Percentiles rank a stretch among this genome's conserved stretches.
Conservation (phyloP, 2,113 vertebrate species). For the Apteryx mantelli region DNA sequence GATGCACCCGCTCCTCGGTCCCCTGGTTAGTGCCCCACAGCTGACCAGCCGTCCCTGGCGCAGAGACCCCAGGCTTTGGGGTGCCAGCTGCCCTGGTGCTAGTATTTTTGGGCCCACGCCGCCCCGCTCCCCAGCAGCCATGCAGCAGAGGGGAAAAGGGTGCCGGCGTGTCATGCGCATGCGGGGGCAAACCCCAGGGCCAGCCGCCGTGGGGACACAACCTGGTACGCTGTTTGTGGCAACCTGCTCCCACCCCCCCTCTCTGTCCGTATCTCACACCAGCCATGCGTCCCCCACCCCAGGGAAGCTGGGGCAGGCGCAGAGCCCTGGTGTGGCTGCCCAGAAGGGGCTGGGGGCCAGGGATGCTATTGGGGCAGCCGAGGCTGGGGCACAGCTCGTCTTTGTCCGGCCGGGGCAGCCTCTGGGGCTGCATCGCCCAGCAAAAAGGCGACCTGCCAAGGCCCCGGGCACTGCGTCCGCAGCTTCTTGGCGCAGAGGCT, state of each 20-base stretch:
- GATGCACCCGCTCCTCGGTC: not conserved
- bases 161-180: too few relatives aligned
- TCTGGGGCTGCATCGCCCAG: accelerated
- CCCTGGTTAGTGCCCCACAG: accelerated
- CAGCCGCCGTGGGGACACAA: not conserved
- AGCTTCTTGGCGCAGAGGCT: accelerated
- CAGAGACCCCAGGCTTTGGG: accelerated
- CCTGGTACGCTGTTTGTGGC: accelerated
- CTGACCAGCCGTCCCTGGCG: not conserved
- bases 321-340: not conserved
- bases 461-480: not conserved
- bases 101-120: not conserved
- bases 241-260: accelerated
- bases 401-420: not conserved
- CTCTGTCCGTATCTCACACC: accelerated
- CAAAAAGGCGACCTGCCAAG: not conserved
- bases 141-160: accelerated
- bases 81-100: accelerated
- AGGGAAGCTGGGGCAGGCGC: too few relatives aligned
- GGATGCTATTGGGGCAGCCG: not conserved
- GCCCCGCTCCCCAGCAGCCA: accelerated
- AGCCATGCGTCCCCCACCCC: accelerated
- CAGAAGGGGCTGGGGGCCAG: too few relatives aligned
- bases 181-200: not conserved
- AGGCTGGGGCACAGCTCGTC: not conserved